Base-by-base conservation (phyloP, 2,113 vertebrate species). In the Acanthochromis polyacanthus region DNA sequence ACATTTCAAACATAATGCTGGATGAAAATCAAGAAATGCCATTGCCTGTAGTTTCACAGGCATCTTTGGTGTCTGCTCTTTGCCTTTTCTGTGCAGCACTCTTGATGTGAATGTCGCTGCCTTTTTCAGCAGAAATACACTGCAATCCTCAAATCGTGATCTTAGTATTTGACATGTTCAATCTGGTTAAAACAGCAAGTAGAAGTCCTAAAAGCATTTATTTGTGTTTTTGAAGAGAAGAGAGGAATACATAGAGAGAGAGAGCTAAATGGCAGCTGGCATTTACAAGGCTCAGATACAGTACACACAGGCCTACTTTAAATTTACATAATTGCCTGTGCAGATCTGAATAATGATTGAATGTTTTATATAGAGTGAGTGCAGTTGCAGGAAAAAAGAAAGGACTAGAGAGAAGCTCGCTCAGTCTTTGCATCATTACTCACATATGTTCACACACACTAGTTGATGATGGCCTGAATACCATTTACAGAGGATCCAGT, bases 271-370 rank as follows among this genome's bases (percentile, higher is more conserved):
- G 17, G 51, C 59, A 76, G 68, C 71, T 78, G 71, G n/a, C 23
- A 60, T 58, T 52, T 59, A 63, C 22, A 79, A 45, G 7, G 20
- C 52, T 74, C 67, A 17, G 32, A 50, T 52, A 43, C 32, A 50
- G 23, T 23, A 65, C 2, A 17, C 66, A 58, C 52, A 62, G 20
- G 20, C 28, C 25, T 43, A 7, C 52, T 64, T 52, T 36, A 36
- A 25, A 81, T 87, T 83, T 71, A 23, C 80, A 85, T 88, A 83
- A 81, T 80, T 69, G 48, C 52, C 38, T 58, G 43, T 78, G 50
- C 78, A 67, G 65, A 82, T 71, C 48, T 65, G 14, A 80, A 65
- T 60, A 71, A 82, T 56, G 81, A 76, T 83, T 66, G 57, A 75
- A 48, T 72, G 25, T 76, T 67, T 71, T 40, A 55, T 76, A 48